A percentile compares a stretch with the other conserved stretches of the same genome.
phyloP scores from a whole-genome alignment of 2,888 invertebrate species.

The Drosophila pseudotakahashii region DNA sequence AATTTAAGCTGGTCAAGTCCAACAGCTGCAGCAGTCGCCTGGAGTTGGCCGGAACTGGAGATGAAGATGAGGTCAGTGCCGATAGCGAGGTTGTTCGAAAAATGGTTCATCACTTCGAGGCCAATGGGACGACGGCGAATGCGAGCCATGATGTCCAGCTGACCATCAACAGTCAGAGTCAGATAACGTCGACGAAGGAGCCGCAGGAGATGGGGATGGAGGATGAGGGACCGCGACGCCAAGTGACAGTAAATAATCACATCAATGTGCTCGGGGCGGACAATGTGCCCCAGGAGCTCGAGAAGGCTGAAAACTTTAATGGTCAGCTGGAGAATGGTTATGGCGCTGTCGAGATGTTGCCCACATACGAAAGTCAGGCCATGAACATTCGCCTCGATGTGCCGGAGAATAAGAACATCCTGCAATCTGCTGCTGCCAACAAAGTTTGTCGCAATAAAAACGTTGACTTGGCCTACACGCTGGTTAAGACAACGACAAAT shows the following conservation, averaged over 20 bases:
- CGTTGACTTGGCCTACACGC: conserved; percentile 84
- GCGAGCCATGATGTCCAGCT: conserved; percentile 48
- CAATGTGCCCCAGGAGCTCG: conserved; percentile 9
- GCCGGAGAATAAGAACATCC: conserved; percentile 9
- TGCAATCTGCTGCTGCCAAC: conserved; percentile 20
- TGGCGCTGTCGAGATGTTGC: conserved; percentile 3
- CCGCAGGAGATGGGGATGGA: conserved; percentile 10
- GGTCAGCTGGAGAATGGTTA: conserved; percentile 33
- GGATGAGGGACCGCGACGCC: conserved; percentile 45
- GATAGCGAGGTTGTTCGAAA: conserved; percentile 83
- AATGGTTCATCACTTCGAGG: conserved; percentile 83
- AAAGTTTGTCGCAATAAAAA: conserved; percentile 84
- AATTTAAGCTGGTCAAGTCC: conserved; percentile 93
- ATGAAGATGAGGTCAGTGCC: conserved; percentile 42
- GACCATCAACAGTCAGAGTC: conserved; percentile 85
- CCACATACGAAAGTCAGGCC: conserved; percentile 76
- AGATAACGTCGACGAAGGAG: conserved; percentile 8
- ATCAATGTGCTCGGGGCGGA: conserved; percentile 74
- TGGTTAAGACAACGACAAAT: conserved; percentile 68
- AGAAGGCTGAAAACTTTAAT: conserved; percentile 47
- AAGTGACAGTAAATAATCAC: conserved; percentile 84
- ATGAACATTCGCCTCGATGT: conserved; percentile 79
- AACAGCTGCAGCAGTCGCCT: conserved; percentile 94
- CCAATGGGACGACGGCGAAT: conserved; percentile 32
- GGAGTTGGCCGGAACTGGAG: conserved; percentile 89